phyloP scores from a whole-genome alignment of 2,888 invertebrate genomes.

The Leptopterna dolabrata region DNA sequence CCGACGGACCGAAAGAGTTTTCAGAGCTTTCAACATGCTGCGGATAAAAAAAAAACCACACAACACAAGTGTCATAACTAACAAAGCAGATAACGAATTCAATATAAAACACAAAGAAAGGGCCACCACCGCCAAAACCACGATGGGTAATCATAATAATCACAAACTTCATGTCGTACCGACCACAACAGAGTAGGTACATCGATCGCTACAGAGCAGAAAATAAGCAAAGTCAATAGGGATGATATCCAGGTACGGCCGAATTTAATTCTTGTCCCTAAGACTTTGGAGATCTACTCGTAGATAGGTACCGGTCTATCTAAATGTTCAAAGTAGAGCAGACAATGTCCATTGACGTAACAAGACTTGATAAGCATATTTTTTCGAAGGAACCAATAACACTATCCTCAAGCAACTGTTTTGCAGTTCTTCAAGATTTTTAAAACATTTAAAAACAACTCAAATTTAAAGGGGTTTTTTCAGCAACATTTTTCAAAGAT shows the following conservation, averaged over 20 bases:
- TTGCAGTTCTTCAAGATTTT: too few species aligned
- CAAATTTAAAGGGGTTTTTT: too few species aligned
- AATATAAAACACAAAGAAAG: not conserved
- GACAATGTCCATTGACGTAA: too few species aligned
- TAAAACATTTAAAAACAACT: too few species aligned
- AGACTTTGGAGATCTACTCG: too few species aligned
- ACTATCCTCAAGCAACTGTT: too few species aligned
- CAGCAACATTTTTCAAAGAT: too few species aligned
- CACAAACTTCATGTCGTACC: too few species aligned
- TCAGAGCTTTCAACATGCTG: constrained; percentile 72
- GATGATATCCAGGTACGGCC: not conserved
- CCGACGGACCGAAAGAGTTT: constrained; percentile 69
- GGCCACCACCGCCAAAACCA: not conserved
- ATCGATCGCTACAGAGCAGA: not conserved
- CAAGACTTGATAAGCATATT: too few species aligned
- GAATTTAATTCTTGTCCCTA: not conserved
- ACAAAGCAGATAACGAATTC: not conserved
- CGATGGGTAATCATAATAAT: not conserved
- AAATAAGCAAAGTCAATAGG: not conserved
- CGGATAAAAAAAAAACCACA: constrained; percentile 55
- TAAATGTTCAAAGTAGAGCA: not conserved
- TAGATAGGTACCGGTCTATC: too few species aligned
- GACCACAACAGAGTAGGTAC: not conserved
- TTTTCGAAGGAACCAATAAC: too few species aligned
- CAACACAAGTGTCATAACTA: not conserved